Evolutionary conservation across 1,140 invertebrate genomes (phyloP), one percentile per base, ranked within the genome.

Genomic region (Macrosteles quadrilineatus): DNA sequence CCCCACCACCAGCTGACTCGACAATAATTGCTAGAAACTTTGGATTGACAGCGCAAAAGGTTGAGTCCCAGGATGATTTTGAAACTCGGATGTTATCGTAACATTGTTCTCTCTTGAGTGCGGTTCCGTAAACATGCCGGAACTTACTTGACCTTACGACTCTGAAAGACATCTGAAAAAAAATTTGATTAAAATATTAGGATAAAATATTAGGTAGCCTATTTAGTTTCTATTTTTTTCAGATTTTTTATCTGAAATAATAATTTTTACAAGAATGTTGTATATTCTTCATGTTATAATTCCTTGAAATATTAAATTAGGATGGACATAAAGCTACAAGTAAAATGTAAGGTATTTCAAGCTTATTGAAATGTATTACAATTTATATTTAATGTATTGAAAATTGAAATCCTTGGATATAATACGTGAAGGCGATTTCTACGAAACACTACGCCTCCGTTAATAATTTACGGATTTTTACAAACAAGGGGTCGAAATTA

Each of bases 1-100:
- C 96, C 69, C 97, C 97, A 71, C 98, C 98, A 68, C 98, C 98
- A 59, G 96, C 97, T 55, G 96, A 97, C 83, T 99, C 98, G 63
- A 98, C 97, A 80, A 99, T 98, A 77, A 99, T 95, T 69, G 98
- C 98, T 74, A 99, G 84, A 83, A 98, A 99, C 83, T 99, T 99
- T 21, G 98, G 97, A 84, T 99, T 99, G 73, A 99, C 97, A 73
- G 94, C 93, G 86, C 97, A 99, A 81, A 98, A 99, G 68, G 95
- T 97, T 55, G 96, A 97, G 82, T 99, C 98, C 95, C 96, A 98
- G 45, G 95, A 97, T 79, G 93, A 97, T 82, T 98, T 98, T 21
- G 97, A 98, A 53, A 99, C 96, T 78, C 97, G 86, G 79, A 99
- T 96, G 82, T 98, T 98, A 83, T 99, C 97, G 84, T 98, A 99